A percentile compares a stretch with the other conserved stretches of the same genome.
Conservation (phyloP, 2,797 vertebrate genomes). For the Dryobates pubescens region DNA sequence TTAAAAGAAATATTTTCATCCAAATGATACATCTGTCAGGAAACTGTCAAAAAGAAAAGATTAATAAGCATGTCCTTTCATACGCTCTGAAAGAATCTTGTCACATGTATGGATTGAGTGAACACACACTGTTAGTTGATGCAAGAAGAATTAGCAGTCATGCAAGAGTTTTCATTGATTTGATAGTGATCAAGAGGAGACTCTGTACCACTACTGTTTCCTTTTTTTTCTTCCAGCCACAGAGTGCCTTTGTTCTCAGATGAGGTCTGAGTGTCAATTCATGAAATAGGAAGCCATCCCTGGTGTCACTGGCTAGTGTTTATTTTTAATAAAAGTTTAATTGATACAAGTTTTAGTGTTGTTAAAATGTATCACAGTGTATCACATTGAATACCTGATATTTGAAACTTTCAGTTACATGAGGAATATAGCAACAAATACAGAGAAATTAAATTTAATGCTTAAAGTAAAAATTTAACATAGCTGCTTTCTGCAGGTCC, state of each 20-base stretch:
- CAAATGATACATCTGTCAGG: conserved; percentile 23
- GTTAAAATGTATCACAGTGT: neutral
- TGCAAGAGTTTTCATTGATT: conserved; percentile 38
- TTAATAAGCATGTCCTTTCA: conserved; percentile 41
- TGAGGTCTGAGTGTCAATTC: neutral
- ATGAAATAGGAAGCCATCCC: conserved; percentile 18
- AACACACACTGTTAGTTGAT: conserved; percentile 8
- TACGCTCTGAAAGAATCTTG: conserved; percentile 19
- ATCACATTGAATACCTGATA: neutral
- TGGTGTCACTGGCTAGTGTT: neutral
- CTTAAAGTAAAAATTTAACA: neutral
- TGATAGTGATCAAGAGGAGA: conserved; percentile 45
- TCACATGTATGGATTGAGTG: neutral
- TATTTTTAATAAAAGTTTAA: conserved; percentile 29
- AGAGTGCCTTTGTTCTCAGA: conserved; percentile 49
- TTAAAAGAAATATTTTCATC: conserved; percentile 41
- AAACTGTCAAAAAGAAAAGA: conserved; percentile 38
- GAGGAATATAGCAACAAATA: neutral
- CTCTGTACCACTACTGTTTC: conserved; percentile 39
- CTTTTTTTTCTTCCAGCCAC: conserved; percentile 6
- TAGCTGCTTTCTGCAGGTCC: neutral
- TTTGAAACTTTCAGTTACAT: neutral
- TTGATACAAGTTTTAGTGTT: neutral
- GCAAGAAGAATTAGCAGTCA: conserved; percentile 45
- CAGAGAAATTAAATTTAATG: neutral